Conservation (phyloP, 2,797 vertebrate species). For the Selene dorsalis region DNA sequence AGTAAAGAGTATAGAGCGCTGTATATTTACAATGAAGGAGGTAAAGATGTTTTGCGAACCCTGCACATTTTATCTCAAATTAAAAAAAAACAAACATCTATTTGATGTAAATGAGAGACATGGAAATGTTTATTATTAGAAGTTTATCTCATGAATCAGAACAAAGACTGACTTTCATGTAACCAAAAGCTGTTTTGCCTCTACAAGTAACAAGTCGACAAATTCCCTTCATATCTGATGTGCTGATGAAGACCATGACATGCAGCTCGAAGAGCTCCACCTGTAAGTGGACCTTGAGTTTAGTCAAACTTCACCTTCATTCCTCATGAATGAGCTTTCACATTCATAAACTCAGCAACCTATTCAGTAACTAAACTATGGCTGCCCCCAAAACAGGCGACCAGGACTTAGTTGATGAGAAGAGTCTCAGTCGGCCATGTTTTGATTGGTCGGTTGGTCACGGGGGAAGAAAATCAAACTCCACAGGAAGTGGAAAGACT, state of each 20-base stretch:
- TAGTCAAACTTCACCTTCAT: background rate
- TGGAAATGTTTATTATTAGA: background rate
- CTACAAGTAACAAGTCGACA: background rate
- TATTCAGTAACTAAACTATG: background rate
- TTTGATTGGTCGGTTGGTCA: too few relatives aligned
- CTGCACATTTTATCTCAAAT: background rate
- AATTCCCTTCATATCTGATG: background rate
- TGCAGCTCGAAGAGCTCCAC: background rate
- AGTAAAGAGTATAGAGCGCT: slow-evolving; percentile 45
- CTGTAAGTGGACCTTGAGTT: background rate
- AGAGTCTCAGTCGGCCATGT: too few relatives aligned
- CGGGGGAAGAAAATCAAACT: too few relatives aligned
- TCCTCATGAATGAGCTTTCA: background rate
- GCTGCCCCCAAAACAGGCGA: background rate
- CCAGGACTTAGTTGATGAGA: too few relatives aligned
- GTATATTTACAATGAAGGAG: slow-evolving; percentile 19
- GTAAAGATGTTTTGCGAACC: slow-evolving; percentile 2
- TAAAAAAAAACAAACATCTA: background rate
- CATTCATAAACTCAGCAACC: background rate
- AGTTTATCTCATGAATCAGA: background rate
- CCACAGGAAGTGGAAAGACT: too few relatives aligned
- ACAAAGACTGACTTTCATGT: background rate
- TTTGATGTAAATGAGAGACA: background rate
- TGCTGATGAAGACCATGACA: background rate
- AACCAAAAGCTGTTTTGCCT: background rate